A percentile compares a stretch with the other conserved stretches of the same genome.
Evolutionary conservation across 2,888 invertebrate genomes (phyloP).

Genomic region (Hypolimnas misippus): DNA sequence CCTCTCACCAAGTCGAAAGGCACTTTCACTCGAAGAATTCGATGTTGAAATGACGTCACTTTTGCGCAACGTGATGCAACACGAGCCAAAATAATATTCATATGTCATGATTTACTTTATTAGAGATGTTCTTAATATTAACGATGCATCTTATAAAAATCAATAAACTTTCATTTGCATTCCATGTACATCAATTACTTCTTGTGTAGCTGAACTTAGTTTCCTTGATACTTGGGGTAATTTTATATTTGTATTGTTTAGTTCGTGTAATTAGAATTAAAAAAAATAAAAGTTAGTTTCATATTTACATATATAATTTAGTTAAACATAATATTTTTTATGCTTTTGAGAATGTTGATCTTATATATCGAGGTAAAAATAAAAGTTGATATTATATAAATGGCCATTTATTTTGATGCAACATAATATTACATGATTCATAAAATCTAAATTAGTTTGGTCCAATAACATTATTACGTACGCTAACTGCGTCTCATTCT

Average conservation of each 20-base stretch:
- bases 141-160: background rate
- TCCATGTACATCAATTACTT: background rate
- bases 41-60: slow-evolving; percentile 68
- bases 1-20: slow-evolving; percentile 68
- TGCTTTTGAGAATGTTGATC: too few relatives aligned
- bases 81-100: slow-evolving; percentile 40
- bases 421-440: slow-evolving; percentile 54
- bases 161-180: background rate
- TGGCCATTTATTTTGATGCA: slow-evolving; percentile 70
- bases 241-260: too few relatives aligned
- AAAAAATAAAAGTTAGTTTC: too few relatives aligned
- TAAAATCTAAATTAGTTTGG: slow-evolving; percentile 78
- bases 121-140: slow-evolving; percentile 16
- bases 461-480: slow-evolving; percentile 61
- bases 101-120: slow-evolving; percentile 26
- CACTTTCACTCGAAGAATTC: slow-evolving; percentile 80
- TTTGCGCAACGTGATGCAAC: slow-evolving; percentile 80
- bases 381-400: slow-evolving; percentile 50
- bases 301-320: too few relatives aligned
- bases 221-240: background rate
- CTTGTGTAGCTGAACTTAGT: background rate
- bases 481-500: slow-evolving; percentile 70
- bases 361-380: slow-evolving; percentile 40
- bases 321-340: too few relatives aligned
- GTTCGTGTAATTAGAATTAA: too few relatives aligned